These are phyloP conservation scores for Lissocephala sabroskyi DNA, from an alignment of 2,888 invertebrate species.

Conservation along the genomic window DNA sequence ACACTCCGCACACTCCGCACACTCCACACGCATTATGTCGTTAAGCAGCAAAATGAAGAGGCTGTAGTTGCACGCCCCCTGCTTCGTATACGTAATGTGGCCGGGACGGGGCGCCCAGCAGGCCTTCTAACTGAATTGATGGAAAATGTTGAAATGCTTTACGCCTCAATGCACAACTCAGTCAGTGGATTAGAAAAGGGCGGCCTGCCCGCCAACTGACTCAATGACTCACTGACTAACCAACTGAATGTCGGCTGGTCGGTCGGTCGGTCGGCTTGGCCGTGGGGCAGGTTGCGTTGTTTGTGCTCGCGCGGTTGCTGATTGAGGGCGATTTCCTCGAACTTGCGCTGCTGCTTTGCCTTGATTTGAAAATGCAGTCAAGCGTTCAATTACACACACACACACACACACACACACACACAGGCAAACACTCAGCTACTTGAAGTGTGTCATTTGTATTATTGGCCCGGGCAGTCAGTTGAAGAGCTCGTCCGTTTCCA, in stretches of 20 bases:
- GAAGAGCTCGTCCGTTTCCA: too few species aligned
- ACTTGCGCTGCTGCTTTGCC: constrained; percentile 40
- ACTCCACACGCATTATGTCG: constrained; percentile 44
- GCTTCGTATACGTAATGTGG: constrained; percentile 57
- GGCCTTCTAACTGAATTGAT: constrained; percentile 39
- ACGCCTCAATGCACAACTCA: constrained; percentile 63
- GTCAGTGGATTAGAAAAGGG: constrained; percentile 65
- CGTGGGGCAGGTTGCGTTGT: constrained; percentile 24
- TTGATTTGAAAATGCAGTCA: constrained; percentile 60
- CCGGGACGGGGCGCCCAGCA: constrained; percentile 14
- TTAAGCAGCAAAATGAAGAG: constrained; percentile 60
- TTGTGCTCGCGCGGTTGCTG: constrained; percentile 33
- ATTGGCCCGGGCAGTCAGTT: too few species aligned
- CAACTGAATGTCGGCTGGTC: too few species aligned
- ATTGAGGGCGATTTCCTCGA: constrained; percentile 58
- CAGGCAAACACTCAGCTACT: background rate
- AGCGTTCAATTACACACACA: constrained; percentile 60
- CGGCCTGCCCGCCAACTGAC: too few species aligned
- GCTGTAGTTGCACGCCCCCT: constrained; percentile 55
- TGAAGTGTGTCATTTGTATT: background rate
- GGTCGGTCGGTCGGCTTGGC: too few species aligned
- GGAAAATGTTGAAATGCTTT: constrained; percentile 65
- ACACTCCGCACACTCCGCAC: constrained; percentile 14
- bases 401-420: too few species aligned
- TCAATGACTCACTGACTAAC: too few species aligned